phyloP scores from a whole-genome alignment of 2,113 vertebrate genomes.

The Melierax canorus region DNA sequence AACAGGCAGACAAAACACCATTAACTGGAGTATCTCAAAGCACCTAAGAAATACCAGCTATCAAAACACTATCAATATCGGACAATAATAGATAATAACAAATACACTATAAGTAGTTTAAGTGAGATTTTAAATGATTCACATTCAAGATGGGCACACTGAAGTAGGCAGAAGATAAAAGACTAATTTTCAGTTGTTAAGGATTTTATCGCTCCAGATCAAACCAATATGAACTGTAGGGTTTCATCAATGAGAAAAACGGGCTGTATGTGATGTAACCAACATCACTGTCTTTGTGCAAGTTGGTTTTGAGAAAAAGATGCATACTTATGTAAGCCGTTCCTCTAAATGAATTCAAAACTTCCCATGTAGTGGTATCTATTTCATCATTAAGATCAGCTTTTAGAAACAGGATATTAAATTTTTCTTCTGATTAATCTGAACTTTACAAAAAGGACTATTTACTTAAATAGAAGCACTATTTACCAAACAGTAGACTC shows the following conservation, averaged over 20 bases:
- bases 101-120: too few species aligned
- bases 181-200: neutral
- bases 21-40: neutral
- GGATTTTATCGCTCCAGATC: neutral
- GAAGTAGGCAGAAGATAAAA: neutral
- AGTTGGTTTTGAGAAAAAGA: neutral
- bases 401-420: neutral
- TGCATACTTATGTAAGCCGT: accelerated
- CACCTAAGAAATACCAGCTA: neutral
- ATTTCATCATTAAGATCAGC: neutral
- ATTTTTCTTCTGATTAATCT: neutral
- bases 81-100: neutral
- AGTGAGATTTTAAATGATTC: neutral
- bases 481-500: neutral
- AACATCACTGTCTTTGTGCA: neutral
- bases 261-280: neutral
- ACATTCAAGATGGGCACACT: neutral
- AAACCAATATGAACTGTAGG: neutral
- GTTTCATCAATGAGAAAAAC: neutral
- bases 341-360: neutral
- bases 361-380: neutral
- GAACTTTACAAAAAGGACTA: neutral
- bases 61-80: neutral
- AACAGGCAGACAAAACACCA: neutral
- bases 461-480: neutral